Evolutionary conservation across 2,797 vertebrate species (phyloP).

Genomic region (Megalops cyprinoides): DNA sequence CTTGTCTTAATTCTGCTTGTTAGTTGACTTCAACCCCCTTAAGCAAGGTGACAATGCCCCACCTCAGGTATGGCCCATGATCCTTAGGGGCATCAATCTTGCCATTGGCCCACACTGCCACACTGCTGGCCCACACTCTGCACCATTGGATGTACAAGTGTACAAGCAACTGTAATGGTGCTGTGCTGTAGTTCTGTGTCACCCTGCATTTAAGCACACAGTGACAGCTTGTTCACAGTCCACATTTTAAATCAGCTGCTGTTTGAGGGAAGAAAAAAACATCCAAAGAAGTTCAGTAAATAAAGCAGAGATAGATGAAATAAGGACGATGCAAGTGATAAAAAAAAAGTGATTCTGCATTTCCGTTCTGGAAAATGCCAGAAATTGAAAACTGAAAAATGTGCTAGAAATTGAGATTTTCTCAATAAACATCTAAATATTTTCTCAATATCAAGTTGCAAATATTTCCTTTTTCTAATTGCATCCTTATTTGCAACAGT

Average conservation of each 20-base stretch:
- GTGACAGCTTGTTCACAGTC: background rate
- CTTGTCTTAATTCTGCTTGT: background rate
- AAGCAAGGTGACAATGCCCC: background rate
- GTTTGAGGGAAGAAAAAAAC: too few relatives aligned
- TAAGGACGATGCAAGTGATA: background rate
- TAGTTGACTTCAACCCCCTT: background rate
- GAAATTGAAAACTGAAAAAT: too few relatives aligned
- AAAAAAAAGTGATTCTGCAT: background rate
- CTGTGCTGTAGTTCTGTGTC: background rate
- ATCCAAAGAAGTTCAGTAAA: background rate
- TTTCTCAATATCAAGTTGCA: background rate
- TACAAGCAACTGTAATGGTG: background rate
- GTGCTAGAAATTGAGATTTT: too few relatives aligned
- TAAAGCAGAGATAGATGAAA: background rate
- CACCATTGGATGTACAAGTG: too few relatives aligned
- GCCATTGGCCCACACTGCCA: too few relatives aligned
- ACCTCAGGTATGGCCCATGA: background rate
- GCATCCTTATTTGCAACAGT: background rate
- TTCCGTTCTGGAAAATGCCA: background rate
- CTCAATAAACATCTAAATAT: too few relatives aligned
- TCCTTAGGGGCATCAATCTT: too few relatives aligned
- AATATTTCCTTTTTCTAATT: background rate
- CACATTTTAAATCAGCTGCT: background rate
- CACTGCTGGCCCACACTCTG: too few relatives aligned
- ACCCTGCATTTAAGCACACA: background rate